Evolutionary conservation across 2,888 invertebrate genomes (phyloP), one percentile per base, ranked within the genome.

Genomic region (Bhutanitis thaidina): DNA sequence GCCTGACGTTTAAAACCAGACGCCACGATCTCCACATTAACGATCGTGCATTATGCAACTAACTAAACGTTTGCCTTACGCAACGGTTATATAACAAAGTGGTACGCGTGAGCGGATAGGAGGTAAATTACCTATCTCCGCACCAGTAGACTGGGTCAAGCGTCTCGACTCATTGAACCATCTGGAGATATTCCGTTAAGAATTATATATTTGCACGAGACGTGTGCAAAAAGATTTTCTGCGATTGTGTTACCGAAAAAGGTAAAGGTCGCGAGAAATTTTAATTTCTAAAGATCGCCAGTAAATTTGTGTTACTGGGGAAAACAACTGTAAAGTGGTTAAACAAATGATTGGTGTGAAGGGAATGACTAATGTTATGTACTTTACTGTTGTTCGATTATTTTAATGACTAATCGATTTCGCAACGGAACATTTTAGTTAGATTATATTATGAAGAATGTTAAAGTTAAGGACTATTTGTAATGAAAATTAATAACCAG

Each of bases 21-120:
- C 12, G 20, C 36, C 16, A 9, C 30, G 51, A 29, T 48, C 48
- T 56, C 43, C 49, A 49, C 52, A 34, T 34, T 34, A 50, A 52
- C 48, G 58, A 54, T 47, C 52, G 60, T 57, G 50, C 55, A 64
- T 77, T 69, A 65, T 65, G 63, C 65, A 74, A 76, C 65, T 60
- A 60, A 56, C 58, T 62, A 53, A 64, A 62, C 61, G 63, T 64
- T 59, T 54, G 52, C 45, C 58, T 83, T 79, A 68, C 67, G 71
- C 69, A 83, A 84, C 56, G 57, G 56, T 83, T 82, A 74, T 69
- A 64, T 77, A 82, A 83, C 61, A 14, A 66, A 62, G 63, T 62
- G 60, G 60, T 58, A 57, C 57, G 65, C 64, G 60, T 65, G 65
- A 69, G 59, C 67, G 67, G 67, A 65, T 62, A 59, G 61, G 60